phyloP scores from a whole-genome alignment of 1,140 invertebrate genomes.

The Magallana gigas region DNA sequence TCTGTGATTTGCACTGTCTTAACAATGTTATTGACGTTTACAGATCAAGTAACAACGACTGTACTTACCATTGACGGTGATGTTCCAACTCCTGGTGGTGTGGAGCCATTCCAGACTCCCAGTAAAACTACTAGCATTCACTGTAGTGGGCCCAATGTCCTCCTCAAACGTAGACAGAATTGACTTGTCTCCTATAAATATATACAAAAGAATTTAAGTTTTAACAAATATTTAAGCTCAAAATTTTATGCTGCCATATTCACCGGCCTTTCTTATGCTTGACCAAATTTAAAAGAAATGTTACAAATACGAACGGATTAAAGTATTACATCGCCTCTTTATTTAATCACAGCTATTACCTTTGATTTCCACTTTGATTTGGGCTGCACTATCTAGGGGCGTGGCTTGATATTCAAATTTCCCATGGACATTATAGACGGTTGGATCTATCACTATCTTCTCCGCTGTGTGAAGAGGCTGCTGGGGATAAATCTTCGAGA shows the following conservation, averaged over 20 bases:
- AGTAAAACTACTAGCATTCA: conserved; percentile 18
- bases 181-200: conserved; percentile 49
- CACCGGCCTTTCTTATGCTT: no score
- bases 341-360: neutral
- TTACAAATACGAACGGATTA: no score
- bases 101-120: conserved; percentile 50
- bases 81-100: conserved; percentile 43
- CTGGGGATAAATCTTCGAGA: conserved; percentile 67
- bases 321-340: no score
- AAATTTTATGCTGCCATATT: neutral
- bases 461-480: conserved; percentile 65
- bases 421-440: conserved; percentile 50
- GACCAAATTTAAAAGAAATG: no score
- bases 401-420: conserved; percentile 60
- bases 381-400: neutral
- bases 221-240: no score
- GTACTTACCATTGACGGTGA: conserved; percentile 47
- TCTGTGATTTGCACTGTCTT: no score
- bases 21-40: no score
- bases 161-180: conserved; percentile 53
- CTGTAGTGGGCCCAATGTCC: conserved; percentile 11
- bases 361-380: conserved; percentile 26
- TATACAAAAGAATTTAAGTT: neutral
- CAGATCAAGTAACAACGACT: neutral
- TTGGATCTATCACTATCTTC: conserved; percentile 56